These are phyloP conservation scores for Escarpia spicata DNA, from an alignment of 2,888 invertebrate genomes.

Conservation along the genomic window DNA sequence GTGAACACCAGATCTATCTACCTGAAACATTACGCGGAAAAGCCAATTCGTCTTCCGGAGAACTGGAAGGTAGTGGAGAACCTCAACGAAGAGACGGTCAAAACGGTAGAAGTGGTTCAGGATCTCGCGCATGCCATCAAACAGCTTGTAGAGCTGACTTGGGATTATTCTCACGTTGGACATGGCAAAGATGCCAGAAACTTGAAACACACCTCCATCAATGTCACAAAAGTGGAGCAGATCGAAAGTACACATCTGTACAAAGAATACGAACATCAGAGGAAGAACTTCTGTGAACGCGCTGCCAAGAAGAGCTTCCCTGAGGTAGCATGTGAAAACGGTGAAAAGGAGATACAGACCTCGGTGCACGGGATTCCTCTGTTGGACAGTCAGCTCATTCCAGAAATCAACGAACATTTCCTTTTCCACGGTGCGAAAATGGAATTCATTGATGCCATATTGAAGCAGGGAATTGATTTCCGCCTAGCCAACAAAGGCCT, in stretches of 20 bases:
- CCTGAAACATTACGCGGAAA: neutral
- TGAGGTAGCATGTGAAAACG: neutral
- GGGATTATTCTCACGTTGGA: constrained; percentile 14
- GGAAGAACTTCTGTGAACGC: neutral
- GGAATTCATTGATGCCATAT: constrained; percentile 22
- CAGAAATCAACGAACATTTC: constrained; percentile 47
- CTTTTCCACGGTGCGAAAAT: constrained; percentile 49
- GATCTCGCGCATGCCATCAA: neutral
- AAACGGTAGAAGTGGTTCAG: neutral
- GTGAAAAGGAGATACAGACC: neutral
- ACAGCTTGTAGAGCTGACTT: neutral
- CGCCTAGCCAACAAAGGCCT: constrained; percentile 41
- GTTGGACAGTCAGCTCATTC: constrained; percentile 20
- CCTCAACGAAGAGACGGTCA: neutral
- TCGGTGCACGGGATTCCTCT: neutral
- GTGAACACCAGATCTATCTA: neutral
- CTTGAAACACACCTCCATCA: constrained; percentile 20
- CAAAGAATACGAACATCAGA: constrained; percentile 18
- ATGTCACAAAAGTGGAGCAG: constrained; percentile 23
- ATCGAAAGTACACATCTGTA: constrained; percentile 27
- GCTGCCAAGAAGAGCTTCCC: neutral
- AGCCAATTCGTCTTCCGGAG: neutral
- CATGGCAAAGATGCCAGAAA: constrained; percentile 25
- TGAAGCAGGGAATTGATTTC: constrained; percentile 44
- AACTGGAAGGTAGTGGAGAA: neutral